phyloP scores from a whole-genome alignment of 2,113 vertebrate genomes.

The Xenopus borealis region DNA sequence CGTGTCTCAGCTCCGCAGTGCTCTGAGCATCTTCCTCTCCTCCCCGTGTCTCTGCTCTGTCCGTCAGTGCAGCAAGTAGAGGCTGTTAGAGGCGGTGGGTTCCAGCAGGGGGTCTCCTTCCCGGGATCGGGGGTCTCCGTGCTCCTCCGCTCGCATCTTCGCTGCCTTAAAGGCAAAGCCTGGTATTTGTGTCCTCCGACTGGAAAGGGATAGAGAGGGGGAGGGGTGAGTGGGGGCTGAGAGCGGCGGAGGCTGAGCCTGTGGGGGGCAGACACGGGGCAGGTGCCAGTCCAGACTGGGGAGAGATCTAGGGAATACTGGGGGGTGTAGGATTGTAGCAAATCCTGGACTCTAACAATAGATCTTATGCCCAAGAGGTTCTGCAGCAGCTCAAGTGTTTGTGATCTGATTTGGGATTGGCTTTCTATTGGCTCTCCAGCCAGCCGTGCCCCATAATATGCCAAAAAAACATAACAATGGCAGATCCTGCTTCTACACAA shows the following conservation, averaged over 20 bases:
- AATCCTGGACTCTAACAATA: too few species aligned
- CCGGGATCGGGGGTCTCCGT: neutral
- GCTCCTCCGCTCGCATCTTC: slow-evolving; percentile 14
- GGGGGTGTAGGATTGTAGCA: too few species aligned
- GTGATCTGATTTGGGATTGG: too few species aligned
- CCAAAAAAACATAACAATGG: too few species aligned
- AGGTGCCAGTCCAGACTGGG: too few species aligned
- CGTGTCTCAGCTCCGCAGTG: neutral
- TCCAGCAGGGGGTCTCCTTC: neutral
- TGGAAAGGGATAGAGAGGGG: neutral
- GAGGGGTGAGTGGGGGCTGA: neutral
- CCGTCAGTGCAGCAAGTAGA: neutral
- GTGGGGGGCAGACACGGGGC: too few species aligned
- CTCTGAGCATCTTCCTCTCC: neutral
- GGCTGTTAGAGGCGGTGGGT: neutral
- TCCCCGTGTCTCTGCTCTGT: neutral
- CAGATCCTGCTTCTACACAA: too few species aligned
- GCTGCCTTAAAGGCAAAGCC: slow-evolving; percentile 4
- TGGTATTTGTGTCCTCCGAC: slow-evolving; percentile 23
- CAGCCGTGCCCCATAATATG: too few species aligned
- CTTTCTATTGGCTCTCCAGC: too few species aligned
- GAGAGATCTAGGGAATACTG: too few species aligned
- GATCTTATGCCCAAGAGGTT: too few species aligned
- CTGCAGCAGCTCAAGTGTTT: too few species aligned
- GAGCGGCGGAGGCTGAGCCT: neutral